Evolutionary conservation across 2,888 invertebrate species (phyloP).

Genomic region (Norana najaformis): DNA sequence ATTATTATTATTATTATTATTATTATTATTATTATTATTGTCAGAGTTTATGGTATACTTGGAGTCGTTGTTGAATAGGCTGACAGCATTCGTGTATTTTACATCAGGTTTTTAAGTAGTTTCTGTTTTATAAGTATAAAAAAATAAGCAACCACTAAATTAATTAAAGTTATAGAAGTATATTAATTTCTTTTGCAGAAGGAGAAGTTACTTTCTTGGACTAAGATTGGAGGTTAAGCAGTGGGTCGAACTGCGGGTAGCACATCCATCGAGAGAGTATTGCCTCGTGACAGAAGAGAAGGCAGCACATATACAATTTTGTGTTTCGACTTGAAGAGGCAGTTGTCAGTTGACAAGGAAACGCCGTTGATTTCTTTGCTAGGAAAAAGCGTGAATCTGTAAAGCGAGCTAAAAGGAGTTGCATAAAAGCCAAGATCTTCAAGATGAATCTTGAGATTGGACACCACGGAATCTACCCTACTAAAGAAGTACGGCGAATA

Average conservation of each 20-base stretch:
- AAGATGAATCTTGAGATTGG: conserved; percentile 10
- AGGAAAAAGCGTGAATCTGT: neutral
- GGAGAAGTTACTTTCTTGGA: neutral
- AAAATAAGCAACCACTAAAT: too few species aligned
- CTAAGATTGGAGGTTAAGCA: neutral
- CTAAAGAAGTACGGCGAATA: neutral
- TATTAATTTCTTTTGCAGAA: neutral
- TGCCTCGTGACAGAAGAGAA: neutral
- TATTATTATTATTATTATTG: too few species aligned
- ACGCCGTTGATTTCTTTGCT: neutral
- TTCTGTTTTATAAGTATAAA: too few species aligned
- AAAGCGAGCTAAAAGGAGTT: neutral
- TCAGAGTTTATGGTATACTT: too few species aligned
- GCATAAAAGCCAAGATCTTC: neutral
- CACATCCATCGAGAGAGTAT: neutral
- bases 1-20: too few species aligned
- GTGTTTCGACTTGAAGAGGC: neutral
- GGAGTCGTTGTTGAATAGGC: neutral
- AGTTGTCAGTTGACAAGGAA: neutral
- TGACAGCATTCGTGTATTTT: neutral
- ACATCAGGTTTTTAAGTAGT: too few species aligned
- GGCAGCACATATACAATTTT: neutral
- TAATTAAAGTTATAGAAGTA: too few species aligned
- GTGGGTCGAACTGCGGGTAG: neutral
- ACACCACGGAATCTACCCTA: neutral